Conservation (phyloP, 1,140 invertebrate genomes). For the Cryptotermes secundus region DNA sequence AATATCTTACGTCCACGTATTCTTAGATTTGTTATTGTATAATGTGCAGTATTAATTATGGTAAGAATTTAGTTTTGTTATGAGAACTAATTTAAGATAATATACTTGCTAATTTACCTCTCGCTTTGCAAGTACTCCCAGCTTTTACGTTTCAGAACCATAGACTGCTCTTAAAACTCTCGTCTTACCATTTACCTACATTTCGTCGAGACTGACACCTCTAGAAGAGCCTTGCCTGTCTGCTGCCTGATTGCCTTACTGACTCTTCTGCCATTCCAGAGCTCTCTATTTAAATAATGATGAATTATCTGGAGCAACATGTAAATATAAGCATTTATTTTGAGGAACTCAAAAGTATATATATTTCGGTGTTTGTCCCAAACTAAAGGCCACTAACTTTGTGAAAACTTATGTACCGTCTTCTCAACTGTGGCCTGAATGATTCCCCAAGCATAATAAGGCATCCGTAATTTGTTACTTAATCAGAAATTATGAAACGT, state of each 20-base stretch:
- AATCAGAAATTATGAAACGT: too few relatives aligned
- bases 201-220: too few relatives aligned
- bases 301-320: too few relatives aligned
- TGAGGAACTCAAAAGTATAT: too few relatives aligned
- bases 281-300: not conserved
- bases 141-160: not conserved
- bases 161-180: not conserved
- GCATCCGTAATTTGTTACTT: too few relatives aligned
- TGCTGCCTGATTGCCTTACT: not conserved
- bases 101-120: not conserved
- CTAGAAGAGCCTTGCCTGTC: not conserved
- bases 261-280: not conserved
- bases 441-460: too few relatives aligned
- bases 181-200: not conserved
- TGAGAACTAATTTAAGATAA: not conserved
- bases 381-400: too few relatives aligned
- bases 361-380: too few relatives aligned
- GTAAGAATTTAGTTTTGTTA: not conserved
- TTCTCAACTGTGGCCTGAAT: too few relatives aligned
- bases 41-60: not conserved
- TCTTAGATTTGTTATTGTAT: not conserved
- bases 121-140: conserved; percentile 4
- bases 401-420: too few relatives aligned
- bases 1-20: not conserved
- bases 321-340: too few relatives aligned